Evolutionary conservation across 92 coral and sea anemone species (phyloP), one percentile per base, ranked within the genome.

Genomic region (Parazoanthus atlanticus): DNA sequence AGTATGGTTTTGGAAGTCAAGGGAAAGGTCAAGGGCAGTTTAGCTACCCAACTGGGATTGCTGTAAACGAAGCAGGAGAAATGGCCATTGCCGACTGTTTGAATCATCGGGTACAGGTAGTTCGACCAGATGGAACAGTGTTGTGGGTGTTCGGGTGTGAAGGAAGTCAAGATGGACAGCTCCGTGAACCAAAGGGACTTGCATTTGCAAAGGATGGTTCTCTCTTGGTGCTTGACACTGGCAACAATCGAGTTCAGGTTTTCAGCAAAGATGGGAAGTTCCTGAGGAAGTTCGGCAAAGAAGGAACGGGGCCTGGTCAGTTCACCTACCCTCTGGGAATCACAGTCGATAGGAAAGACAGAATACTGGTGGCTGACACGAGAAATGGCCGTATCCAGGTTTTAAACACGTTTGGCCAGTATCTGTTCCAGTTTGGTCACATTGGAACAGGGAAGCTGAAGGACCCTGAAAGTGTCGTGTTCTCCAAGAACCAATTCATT

Each of bases 351-450:
- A 77, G 26, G 21, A 88, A 80, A 81, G 79, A 61, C 41, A 88
- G 89, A 86, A 76, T 91, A 41, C 86, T 91, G 32, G 89, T 91
- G n/a, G 76, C 93, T 47, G 93, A 91, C 86, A 75, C 91, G 13
- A 84, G 86, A 36, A 91, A 91, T 67, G 64, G 54, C 19, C 65
- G 89, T 15, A 64, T 91, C 85, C 91, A 90, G 78, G 89, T 91
- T 33, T 88, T 91, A 76, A 79, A 88, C 41, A 33, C 10, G 17
- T 31, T 19, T 40, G 91, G 91, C 34, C 78, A 75, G 67, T 84
- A 83, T 49, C 79, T 40, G 64, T 80, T 84, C 5, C 79, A 58
- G 31, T 52, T 88, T 91, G 93, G 89, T 65, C 17, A 77, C 26
- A 34, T 67, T 29, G 88, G 47, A 26, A 76, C 83, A 23, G 88